A percentile compares a stretch with the other conserved stretches of the same genome.
These are phyloP conservation scores for Aix galericulata DNA, from an alignment of 2,113 vertebrate species.

Conservation along the genomic window DNA sequence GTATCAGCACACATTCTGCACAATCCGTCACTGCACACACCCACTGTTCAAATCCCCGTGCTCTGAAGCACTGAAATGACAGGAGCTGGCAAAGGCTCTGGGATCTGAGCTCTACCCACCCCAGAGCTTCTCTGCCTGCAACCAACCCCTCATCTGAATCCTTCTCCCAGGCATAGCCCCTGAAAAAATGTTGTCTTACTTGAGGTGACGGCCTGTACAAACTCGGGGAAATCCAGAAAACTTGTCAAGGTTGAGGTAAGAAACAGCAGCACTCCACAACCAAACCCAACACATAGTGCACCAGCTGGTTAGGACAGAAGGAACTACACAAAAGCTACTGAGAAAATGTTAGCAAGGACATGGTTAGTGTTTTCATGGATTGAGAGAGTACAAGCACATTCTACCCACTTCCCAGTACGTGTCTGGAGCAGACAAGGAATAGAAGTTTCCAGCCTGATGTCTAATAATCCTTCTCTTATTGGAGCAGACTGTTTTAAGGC, in stretches of 20 bases:
- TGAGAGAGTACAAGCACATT: neutral
- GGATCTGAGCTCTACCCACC: neutral
- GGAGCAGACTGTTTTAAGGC: neutral
- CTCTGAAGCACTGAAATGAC: neutral
- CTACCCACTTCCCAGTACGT: neutral
- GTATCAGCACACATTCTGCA: neutral
- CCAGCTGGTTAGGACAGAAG: slow-evolving; percentile 43
- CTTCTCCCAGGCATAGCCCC: neutral
- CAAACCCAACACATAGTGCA: neutral
- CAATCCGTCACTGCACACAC: neutral
- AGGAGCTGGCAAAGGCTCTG: neutral
- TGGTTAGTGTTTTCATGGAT: neutral
- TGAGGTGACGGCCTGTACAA: neutral
- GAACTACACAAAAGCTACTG: neutral
- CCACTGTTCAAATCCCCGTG: neutral
- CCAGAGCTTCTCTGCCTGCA: neutral
- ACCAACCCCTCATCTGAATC: neutral
- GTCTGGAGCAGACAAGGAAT: neutral
- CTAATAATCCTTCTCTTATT: neutral
- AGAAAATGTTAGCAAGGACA: slow-evolving; percentile 26
- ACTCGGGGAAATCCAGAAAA: neutral
- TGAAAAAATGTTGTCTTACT: neutral
- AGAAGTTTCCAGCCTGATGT: neutral
- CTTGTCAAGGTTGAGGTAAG: neutral
- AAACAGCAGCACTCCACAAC: neutral